These are phyloP conservation scores for Pseudomyrmex dendroicus DNA, from an alignment of 1,140 invertebrate species.

Conservation along the genomic window DNA sequence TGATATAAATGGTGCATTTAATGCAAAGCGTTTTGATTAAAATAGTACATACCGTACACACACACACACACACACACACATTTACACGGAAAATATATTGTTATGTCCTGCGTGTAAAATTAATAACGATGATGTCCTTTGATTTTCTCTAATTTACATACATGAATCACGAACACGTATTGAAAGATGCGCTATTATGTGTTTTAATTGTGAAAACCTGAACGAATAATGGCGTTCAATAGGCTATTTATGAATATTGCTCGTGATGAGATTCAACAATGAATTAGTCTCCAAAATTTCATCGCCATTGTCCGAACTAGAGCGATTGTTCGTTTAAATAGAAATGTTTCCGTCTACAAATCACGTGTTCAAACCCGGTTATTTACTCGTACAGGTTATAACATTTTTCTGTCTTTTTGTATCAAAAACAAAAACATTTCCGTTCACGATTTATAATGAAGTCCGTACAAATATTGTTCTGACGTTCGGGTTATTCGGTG, in stretches of 20 bases:
- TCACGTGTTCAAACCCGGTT: slow-evolving; percentile 15
- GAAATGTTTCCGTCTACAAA: slow-evolving; percentile 22
- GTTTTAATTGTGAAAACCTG: slow-evolving; percentile 40
- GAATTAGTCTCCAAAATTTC: slow-evolving; percentile 22
- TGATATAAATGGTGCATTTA: slow-evolving; percentile 39
- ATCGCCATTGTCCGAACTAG: slow-evolving; percentile 11
- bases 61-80: too few relatives aligned
- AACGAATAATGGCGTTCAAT: slow-evolving; percentile 24
- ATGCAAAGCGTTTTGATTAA: background rate
- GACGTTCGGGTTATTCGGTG: background rate
- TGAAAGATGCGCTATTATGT: slow-evolving; percentile 26
- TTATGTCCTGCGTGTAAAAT: slow-evolving; percentile 27
- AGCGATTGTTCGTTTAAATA: slow-evolving; percentile 22
- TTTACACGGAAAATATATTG: slow-evolving; percentile 17
- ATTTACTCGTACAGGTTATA: slow-evolving; percentile 20
- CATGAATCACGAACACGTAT: slow-evolving; percentile 10
- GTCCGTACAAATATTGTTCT: background rate
- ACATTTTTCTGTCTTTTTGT: slow-evolving; percentile 12
- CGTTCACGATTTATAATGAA: slow-evolving; percentile 13
- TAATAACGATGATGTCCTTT: slow-evolving; percentile 33
- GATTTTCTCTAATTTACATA: slow-evolving; percentile 20
- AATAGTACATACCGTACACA: background rate
- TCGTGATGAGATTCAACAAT: slow-evolving; percentile 28
- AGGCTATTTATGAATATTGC: slow-evolving; percentile 16
- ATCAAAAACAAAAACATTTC: slow-evolving; percentile 13